Conservation (phyloP, 2,888 invertebrate genomes). For the Sisyra nigra region DNA sequence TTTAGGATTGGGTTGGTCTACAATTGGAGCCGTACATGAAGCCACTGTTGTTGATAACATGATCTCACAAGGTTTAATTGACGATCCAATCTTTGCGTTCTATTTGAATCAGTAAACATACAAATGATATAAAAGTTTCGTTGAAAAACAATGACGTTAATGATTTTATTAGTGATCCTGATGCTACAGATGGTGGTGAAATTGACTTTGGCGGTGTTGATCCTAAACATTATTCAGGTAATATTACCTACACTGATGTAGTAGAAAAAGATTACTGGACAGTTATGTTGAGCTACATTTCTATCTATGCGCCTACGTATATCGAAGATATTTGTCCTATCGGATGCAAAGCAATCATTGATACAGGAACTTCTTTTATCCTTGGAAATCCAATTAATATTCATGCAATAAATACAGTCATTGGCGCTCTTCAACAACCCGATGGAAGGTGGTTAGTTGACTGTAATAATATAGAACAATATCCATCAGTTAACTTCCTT, state of each 20-base stretch:
- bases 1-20: conserved; percentile 72
- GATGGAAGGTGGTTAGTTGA: no score
- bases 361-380: conserved; percentile 84
- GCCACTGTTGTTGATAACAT: conserved; percentile 67
- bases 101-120: conserved; percentile 36
- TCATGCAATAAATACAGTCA: conserved; percentile 50
- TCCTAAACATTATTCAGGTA: no score
- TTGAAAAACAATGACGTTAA: no score
- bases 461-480: no score
- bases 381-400: conserved; percentile 72
- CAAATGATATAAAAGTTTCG: no score
- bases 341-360: conserved; percentile 59
- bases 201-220: conserved; percentile 70
- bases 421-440: conserved; percentile 35
- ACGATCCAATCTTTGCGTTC: conserved; percentile 70
- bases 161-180: no score
- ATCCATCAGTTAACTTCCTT: no score
- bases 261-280: no score
- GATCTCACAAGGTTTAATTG: conserved; percentile 25
- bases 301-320: no score
- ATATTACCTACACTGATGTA: no score
- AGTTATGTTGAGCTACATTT: no score
- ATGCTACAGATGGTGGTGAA: conserved; percentile 56
- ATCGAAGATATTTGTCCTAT: no score
- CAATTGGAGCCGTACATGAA: conserved; percentile 74